Evolutionary conservation across 2,797 vertebrate genomes (phyloP).

Genomic region (Schizopygopsis pylzovi): DNA sequence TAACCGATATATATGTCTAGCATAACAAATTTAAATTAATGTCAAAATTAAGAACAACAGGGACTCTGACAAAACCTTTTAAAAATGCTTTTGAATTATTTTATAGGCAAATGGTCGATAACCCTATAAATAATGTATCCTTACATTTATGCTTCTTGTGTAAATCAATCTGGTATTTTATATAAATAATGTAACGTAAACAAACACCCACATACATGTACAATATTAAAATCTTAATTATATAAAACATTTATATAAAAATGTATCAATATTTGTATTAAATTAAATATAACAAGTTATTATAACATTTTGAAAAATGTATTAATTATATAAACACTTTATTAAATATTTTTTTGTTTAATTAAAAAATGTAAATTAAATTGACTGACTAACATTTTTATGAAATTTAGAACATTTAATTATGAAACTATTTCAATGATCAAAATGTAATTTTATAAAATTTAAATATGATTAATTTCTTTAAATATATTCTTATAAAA

Average conservation of each 20-base stretch:
- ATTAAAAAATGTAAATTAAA: no score
- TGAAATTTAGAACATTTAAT: background rate
- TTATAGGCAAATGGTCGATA: background rate
- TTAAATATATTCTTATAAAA: background rate
- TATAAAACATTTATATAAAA: background rate
- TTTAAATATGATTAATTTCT: no score
- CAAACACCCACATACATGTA: background rate
- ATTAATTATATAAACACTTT: background rate
- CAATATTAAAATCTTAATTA: background rate
- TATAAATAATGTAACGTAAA: background rate
- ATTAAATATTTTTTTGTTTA: no score
- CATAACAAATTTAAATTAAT: no score
- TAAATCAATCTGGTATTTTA: background rate
- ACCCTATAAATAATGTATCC: background rate
- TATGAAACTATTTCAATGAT: background rate
- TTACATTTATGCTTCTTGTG: background rate
- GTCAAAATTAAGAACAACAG: background rate
- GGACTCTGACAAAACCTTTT: background rate
- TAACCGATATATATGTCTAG: no score
- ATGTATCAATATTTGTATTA: background rate
- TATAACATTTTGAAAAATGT: background rate
- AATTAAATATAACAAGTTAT: background rate
- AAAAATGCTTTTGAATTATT: no score
- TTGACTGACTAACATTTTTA: no score
- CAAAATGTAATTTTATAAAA: background rate